Evolutionary conservation across 2,888 invertebrate species (phyloP).

Genomic region (Pantelozetes paolii): DNA sequence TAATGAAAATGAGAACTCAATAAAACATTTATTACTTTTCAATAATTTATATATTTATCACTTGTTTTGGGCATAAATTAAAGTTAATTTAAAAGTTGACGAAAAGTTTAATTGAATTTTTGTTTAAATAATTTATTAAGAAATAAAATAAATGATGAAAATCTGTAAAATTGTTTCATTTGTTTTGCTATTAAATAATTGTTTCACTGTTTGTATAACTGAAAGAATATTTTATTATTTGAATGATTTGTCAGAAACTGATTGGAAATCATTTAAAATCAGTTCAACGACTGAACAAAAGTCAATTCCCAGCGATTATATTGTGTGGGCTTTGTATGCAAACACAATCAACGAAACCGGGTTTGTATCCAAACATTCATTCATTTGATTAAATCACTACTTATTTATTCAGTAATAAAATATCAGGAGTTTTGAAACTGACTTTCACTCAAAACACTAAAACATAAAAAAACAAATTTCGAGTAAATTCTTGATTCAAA

Average conservation of each 20-base stretch:
- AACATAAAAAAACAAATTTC: no score
- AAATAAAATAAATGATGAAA: background rate
- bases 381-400: no score
- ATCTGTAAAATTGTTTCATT: background rate
- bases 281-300: background rate
- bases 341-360: constrained; percentile 59
- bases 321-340: constrained; percentile 17
- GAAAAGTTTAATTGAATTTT: constrained; percentile 8
- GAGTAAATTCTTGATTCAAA: no score
- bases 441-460: no score
- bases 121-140: background rate
- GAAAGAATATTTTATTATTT: constrained; percentile 1
- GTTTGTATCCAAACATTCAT: constrained; percentile 55
- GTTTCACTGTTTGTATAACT: background rate
- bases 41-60: no score
- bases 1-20: background rate
- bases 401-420: no score
- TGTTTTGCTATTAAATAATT: background rate
- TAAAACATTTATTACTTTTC: no score
- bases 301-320: background rate
- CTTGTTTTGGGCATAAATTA: background rate
- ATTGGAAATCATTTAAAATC: constrained; percentile 3
- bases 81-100: background rate
- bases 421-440: no score
- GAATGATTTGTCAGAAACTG: background rate